These are phyloP conservation scores for Microtus ochrogaster DNA, from an alignment of 2,113 vertebrate species.

Conservation along the genomic window DNA sequence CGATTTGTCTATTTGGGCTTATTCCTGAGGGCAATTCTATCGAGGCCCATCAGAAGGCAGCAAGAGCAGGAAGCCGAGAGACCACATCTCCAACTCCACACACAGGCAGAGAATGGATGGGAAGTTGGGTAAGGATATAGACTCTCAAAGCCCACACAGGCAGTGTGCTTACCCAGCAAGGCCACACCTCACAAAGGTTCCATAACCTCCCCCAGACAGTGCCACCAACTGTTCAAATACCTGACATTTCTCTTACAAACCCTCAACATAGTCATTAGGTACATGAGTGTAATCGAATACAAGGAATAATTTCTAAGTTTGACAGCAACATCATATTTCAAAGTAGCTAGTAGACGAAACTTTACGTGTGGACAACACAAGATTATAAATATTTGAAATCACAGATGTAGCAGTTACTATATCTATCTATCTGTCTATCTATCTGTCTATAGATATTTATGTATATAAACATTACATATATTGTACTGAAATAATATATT, in stretches of 20 bases:
- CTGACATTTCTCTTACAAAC: background rate
- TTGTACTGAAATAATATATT: background rate
- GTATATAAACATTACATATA: background rate
- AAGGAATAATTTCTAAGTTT: background rate
- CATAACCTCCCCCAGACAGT: background rate
- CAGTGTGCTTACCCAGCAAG: background rate
- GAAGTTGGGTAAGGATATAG: background rate
- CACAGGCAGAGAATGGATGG: background rate
- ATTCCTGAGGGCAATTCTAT: background rate
- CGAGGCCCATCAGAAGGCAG: too few relatives aligned
- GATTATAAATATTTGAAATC: background rate
- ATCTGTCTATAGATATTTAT: too few relatives aligned
- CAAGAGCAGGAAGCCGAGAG: background rate
- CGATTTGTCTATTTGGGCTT: background rate
- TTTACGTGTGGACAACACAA: background rate
- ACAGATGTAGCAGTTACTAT: background rate
- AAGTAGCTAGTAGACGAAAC: background rate
- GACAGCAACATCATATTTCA: background rate
- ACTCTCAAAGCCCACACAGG: background rate
- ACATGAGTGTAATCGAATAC: too few relatives aligned
- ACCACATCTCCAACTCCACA: background rate
- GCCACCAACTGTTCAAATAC: background rate
- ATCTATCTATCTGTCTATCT: too few relatives aligned
- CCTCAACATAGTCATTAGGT: background rate
- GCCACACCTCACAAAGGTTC: background rate